Base-by-base conservation (phyloP, 2,113 vertebrate species). In the Pangasianodon hypophthalmus region DNA sequence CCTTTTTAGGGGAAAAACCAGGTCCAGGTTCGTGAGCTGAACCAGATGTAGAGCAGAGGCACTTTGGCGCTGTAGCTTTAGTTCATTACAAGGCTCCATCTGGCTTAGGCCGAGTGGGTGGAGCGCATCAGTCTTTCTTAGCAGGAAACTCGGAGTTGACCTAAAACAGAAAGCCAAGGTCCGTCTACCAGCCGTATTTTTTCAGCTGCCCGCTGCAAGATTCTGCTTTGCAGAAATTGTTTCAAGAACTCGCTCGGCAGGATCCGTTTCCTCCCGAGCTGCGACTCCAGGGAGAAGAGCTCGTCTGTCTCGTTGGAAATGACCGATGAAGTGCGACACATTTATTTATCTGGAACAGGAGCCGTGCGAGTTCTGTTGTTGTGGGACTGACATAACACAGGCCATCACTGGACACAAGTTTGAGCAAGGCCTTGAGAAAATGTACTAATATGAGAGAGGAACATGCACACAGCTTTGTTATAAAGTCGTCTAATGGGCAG, bases 81-180 rank as follows among this genome's bases (percentile, higher is more conserved):
- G 58, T 83, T 85, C 69, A 44, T 91, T 83, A 85, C 86, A 69
- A 77, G 89, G 91, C 89, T 85, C 88, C 62, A 90, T 95, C 93
- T 95, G 93, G 91, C 92, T 89, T 19, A 19, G 89, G 54, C 79
- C 26, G 41, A 84, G 71, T 92, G 92, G 90, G 92, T 91, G 89
- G 93, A 87, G 44, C 75, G 46, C 93, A 92, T 93, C 93, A 91
- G 90, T 87, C 60, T 92, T 92, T 77, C 79, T 93, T 87, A 88
- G 85, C 90, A 93, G 94, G 94, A 95, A 95, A 93, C 92, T 88
- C 87, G 41, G 90, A 91, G 94, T 91, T 93, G 93, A 96, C 94
- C 94, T 90, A 81, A 89, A 95, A 84, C 92, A 88, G 90, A 92
- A 92, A 94, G 93, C 93, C 88, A 56, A 93, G 93, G 93, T 91